These are phyloP conservation scores for Drosophila aff. DNA, from an alignment of 1,140 invertebrate genomes.

Conservation along the genomic window DNA sequence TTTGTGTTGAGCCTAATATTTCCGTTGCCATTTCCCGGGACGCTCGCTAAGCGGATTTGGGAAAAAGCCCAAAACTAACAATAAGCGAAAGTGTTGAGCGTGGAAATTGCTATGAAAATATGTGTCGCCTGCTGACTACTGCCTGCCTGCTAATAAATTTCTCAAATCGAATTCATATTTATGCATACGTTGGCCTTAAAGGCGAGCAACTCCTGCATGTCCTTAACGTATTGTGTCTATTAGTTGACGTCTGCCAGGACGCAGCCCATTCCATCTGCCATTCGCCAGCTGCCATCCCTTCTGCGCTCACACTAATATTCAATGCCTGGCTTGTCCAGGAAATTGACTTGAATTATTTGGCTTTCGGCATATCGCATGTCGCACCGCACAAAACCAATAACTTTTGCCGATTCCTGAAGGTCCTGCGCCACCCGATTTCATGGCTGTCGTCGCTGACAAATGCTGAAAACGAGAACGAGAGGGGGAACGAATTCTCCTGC, in stretches of 20 bases:
- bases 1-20: conserved; percentile 10
- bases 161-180: no score
- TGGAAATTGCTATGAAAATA: not conserved
- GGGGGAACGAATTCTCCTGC: conserved; percentile 1
- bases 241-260: conserved; percentile 10
- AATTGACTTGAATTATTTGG: conserved; percentile 63
- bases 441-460: conserved; percentile 40
- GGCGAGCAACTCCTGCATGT: not conserved
- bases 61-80: not conserved
- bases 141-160: not conserved
- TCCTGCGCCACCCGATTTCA: conserved; percentile 18
- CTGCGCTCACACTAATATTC: conserved; percentile 4
- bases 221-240: conserved; percentile 1
- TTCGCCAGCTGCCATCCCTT: not conserved
- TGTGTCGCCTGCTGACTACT: no score
- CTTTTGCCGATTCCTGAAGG: conserved; percentile 21
- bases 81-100: not conserved
- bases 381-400: conserved; percentile 51
- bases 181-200: not conserved
- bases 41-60: conserved; percentile 2
- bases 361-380: conserved; percentile 48
- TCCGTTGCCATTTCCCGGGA: conserved; percentile 14
- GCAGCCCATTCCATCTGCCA: not conserved
- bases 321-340: conserved; percentile 38
- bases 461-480: conserved; percentile 32